Evolutionary conservation across 2,888 invertebrate species (phyloP).

Genomic region (Catocala fraxini): DNA sequence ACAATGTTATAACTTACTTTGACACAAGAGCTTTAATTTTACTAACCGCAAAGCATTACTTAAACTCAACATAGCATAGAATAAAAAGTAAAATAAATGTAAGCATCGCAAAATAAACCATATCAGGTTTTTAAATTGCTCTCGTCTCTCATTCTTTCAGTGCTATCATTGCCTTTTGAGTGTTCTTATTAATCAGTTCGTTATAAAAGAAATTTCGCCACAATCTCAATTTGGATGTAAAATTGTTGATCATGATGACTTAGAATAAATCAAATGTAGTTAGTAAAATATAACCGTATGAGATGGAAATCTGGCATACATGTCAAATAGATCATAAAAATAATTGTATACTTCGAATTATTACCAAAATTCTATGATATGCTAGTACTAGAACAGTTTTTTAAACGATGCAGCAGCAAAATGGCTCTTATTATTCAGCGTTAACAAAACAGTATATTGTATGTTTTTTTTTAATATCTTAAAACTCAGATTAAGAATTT

Average conservation of each 20-base stretch:
- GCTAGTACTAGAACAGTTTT: slow-evolving; percentile 5
- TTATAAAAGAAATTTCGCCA: neutral
- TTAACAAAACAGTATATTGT: slow-evolving; percentile 3
- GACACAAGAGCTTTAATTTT: too few relatives aligned
- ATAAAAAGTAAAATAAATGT: too few relatives aligned
- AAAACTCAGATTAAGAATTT: slow-evolving; percentile 9
- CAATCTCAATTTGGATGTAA: slow-evolving; percentile 1
- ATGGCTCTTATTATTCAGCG: slow-evolving; percentile 1
- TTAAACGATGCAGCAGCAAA: slow-evolving; percentile 16
- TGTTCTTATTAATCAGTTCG: slow-evolving; percentile 3
- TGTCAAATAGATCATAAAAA: slow-evolving; percentile 32
- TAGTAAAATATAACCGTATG: slow-evolving; percentile 5
- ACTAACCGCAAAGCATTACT: too few relatives aligned
- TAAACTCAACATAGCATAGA: too few relatives aligned
- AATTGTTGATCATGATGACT: slow-evolving; percentile 17
- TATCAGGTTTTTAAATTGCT: slow-evolving; percentile 22
- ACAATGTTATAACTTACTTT: too few relatives aligned
- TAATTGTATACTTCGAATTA: slow-evolving; percentile 18
- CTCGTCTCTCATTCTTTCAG: neutral
- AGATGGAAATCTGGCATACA: slow-evolving; percentile 18
- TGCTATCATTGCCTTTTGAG: neutral
- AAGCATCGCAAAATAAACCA: neutral
- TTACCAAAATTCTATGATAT: slow-evolving; percentile 4
- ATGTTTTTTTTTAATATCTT: slow-evolving; percentile 7
- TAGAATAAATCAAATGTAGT: neutral